Conservation (phyloP, 1,140 invertebrate genomes). For the Microplitis demolitor region DNA sequence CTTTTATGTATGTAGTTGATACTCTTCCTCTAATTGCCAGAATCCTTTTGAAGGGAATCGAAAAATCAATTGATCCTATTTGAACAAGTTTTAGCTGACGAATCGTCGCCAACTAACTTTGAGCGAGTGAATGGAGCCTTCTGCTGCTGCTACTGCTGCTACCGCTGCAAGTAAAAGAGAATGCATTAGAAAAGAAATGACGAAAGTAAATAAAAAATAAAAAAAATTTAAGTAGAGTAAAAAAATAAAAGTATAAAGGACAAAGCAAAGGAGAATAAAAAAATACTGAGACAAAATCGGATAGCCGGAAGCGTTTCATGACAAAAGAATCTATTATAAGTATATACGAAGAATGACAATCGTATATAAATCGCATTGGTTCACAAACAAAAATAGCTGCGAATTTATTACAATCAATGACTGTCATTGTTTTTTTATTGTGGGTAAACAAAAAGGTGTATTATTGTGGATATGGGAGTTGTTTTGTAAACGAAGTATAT, state of each 20-base stretch:
- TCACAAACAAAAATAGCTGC: background rate
- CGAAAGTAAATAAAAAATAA: no score
- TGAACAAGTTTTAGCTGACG: background rate
- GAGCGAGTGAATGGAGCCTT: no score
- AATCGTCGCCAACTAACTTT: no score
- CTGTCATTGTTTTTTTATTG: no score
- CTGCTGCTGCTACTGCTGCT: no score
- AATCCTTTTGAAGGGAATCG: background rate
- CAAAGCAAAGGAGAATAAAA: background rate
- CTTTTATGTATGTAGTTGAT: background rate
- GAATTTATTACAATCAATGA: background rate
- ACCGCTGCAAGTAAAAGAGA: no score
- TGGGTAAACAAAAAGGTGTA: no score
- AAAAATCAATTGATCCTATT: background rate
- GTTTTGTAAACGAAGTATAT: no score
- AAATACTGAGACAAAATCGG: background rate
- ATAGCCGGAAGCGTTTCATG: background rate
- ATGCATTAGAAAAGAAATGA: no score
- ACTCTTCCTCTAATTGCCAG: background rate
- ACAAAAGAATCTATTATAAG: constrained; percentile 23
- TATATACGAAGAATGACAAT: background rate
- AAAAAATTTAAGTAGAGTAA: no score
- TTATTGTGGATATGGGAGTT: no score
- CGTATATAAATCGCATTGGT: background rate
- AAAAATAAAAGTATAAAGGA: background rate